A percentile compares a stretch with the other conserved stretches of the same genome.
These are phyloP conservation scores for Scomber colias DNA, from an alignment of 2,113 vertebrate genomes.

Conservation along the genomic window DNA sequence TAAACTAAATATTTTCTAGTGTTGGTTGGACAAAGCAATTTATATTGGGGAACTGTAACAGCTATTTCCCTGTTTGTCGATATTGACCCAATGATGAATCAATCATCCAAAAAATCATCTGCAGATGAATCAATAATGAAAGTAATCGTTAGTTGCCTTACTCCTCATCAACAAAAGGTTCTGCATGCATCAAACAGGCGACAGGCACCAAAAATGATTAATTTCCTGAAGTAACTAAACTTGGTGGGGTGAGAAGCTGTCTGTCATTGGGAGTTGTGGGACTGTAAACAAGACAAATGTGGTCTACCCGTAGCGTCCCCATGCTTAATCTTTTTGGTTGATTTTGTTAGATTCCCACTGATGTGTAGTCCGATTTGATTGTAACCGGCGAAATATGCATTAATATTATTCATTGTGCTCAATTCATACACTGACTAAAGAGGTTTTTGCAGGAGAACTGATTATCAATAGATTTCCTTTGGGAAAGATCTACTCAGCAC, in stretches of 20 bases:
- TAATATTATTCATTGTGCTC: slow-evolving; percentile 44
- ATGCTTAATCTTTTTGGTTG: slow-evolving; percentile 47
- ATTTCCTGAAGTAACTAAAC: slow-evolving; percentile 21
- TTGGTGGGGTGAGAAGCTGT: slow-evolving; percentile 4
- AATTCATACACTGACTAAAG: slow-evolving; percentile 24
- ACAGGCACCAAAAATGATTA: slow-evolving; percentile 10
- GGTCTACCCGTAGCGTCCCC: slow-evolving; percentile 5
- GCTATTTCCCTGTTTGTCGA: not conserved
- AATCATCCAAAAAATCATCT: not conserved
- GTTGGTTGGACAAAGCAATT: not conserved
- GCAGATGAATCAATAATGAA: not conserved
- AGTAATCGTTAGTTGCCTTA: not conserved
- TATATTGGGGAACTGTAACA: not conserved
- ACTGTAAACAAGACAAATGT: slow-evolving; percentile 54
- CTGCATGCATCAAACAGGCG: slow-evolving; percentile 16
- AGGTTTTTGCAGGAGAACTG: slow-evolving; percentile 22
- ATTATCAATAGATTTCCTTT: slow-evolving; percentile 55
- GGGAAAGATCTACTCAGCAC: slow-evolving; percentile 30
- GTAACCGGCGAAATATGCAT: slow-evolving; percentile 48
- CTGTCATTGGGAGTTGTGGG: slow-evolving; percentile 26
- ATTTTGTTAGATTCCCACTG: slow-evolving; percentile 50
- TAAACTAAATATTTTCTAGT: not conserved
- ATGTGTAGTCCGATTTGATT: slow-evolving; percentile 53
- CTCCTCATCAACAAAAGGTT: not conserved
- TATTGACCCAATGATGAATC: not conserved